Percentiles rank a stretch among this genome's conserved stretches.
phyloP scores from a whole-genome alignment of 2,113 vertebrate genomes.

The Ophthalmolycus amberensis region DNA sequence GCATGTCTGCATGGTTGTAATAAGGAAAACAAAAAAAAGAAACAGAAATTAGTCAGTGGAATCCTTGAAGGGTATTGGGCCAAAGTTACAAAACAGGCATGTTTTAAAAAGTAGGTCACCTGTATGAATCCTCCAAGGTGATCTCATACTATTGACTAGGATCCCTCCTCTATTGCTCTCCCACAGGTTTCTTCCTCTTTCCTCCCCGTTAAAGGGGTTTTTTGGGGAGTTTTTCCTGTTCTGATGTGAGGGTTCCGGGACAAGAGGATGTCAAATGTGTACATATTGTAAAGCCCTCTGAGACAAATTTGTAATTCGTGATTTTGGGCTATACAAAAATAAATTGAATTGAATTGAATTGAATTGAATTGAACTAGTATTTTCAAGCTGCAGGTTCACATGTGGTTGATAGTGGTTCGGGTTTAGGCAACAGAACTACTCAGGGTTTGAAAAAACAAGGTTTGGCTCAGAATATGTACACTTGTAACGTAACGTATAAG shows the following conservation, averaged over 20 bases:
- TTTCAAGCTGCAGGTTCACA: background rate
- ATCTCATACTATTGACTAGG: background rate
- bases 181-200: too few relatives aligned
- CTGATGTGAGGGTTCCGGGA: too few relatives aligned
- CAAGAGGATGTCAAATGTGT: too few relatives aligned
- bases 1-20: background rate
- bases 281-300: too few relatives aligned
- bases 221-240: too few relatives aligned
- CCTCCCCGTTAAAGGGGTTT: too few relatives aligned
- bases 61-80: background rate
- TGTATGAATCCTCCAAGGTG: constrained; percentile 2
- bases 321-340: too few relatives aligned
- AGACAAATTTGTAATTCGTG: too few relatives aligned
- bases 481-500: background rate
- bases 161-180: too few relatives aligned
- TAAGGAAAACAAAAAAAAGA: background rate
- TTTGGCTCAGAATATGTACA: background rate
- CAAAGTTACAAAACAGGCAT: background rate
- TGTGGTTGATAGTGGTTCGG: background rate
- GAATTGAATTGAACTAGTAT: too few relatives aligned
- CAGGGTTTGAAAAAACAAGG: background rate
- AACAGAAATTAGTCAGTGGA: constrained; percentile 6
- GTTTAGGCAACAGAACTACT: background rate
- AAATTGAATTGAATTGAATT: too few relatives aligned
- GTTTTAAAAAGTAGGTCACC: constrained; percentile 18